Conservation (phyloP, 23 tunicate genomes). For the Ciona savignyi region DNA sequence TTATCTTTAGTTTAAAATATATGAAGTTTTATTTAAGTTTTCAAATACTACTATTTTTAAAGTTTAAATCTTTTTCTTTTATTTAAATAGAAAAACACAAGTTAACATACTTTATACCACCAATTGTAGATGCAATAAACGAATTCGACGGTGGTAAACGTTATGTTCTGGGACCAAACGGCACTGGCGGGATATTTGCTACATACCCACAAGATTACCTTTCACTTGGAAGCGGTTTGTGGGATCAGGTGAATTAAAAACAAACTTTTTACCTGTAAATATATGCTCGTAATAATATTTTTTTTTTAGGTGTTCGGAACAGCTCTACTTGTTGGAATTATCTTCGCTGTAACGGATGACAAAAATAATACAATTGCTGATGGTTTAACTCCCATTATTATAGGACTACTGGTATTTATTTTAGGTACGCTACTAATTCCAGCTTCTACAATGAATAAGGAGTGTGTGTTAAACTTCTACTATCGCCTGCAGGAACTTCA, state of each 20-base stretch:
- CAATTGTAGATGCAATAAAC: slow-evolving; percentile 61
- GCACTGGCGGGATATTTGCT: slow-evolving; percentile 91
- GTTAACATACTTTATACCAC: too few species aligned
- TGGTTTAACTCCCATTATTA: slow-evolving; percentile 59
- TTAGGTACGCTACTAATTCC: slow-evolving; percentile 68
- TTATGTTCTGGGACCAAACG: slow-evolving; percentile 50
- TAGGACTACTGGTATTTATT: slow-evolving; percentile 63
- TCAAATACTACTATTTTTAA: too few species aligned
- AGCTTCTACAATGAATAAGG: too few species aligned
- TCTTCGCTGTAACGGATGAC: slow-evolving; percentile 76
- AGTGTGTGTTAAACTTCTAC: too few species aligned
- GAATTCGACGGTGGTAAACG: slow-evolving; percentile 39
- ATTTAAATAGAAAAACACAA: too few species aligned
- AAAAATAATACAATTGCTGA: slow-evolving; percentile 54
- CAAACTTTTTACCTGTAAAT: too few species aligned
- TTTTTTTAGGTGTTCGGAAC: slow-evolving; percentile 66
- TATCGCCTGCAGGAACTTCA: slow-evolving; percentile 53
- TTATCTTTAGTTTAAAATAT: too few species aligned
- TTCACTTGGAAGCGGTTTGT: slow-evolving; percentile 42
- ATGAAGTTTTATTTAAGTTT: too few species aligned
- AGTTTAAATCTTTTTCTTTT: too few species aligned
- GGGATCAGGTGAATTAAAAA: slow-evolving; percentile 67
- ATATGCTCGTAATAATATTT: too few species aligned
- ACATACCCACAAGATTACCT: slow-evolving; percentile 75
- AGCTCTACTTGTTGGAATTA: slow-evolving; percentile 28